A percentile compares a stretch with the other conserved stretches of the same genome.
These are phyloP conservation scores for Sisyra terminalis DNA, from an alignment of 2,888 invertebrate species.

Conservation along the genomic window DNA sequence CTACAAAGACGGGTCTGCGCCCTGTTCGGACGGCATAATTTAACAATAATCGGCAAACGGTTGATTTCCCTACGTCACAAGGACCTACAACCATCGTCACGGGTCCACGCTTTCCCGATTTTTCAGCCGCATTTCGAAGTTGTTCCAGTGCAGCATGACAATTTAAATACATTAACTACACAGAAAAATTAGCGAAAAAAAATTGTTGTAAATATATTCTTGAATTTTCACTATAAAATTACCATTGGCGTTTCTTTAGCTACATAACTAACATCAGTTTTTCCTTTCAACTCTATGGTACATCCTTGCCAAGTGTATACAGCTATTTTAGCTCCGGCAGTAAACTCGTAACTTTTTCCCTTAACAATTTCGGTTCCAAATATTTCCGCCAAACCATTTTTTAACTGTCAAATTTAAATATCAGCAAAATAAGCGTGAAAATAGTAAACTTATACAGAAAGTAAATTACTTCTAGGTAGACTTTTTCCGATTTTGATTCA, in stretches of 20 bases:
- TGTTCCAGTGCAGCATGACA: conserved; percentile 91
- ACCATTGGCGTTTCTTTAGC: conserved; percentile 96
- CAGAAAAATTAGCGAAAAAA: neutral
- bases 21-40: conserved; percentile 92
- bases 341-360: conserved; percentile 81
- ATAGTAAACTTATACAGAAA: neutral
- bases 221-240: conserved; percentile 5
- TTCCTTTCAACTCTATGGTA: conserved; percentile 66
- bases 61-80: conserved; percentile 91
- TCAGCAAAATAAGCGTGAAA: neutral
- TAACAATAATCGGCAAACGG: conserved; percentile 68
- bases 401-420: conserved; percentile 38
- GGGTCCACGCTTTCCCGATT: conserved; percentile 55
- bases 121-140: conserved; percentile 67
- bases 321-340: conserved; percentile 82
- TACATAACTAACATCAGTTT: conserved; percentile 84
- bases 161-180: conserved; percentile 62
- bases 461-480: conserved; percentile 47
- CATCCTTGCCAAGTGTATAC: conserved; percentile 96
- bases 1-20: conserved; percentile 78
- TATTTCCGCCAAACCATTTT: conserved; percentile 83
- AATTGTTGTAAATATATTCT: neutral
- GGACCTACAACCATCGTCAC: conserved; percentile 88
- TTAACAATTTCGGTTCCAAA: conserved; percentile 93
- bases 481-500: conserved; percentile 72